Evolutionary conservation across 2,888 invertebrate species (phyloP).

Genomic region (Synanthedon tipuliformis): DNA sequence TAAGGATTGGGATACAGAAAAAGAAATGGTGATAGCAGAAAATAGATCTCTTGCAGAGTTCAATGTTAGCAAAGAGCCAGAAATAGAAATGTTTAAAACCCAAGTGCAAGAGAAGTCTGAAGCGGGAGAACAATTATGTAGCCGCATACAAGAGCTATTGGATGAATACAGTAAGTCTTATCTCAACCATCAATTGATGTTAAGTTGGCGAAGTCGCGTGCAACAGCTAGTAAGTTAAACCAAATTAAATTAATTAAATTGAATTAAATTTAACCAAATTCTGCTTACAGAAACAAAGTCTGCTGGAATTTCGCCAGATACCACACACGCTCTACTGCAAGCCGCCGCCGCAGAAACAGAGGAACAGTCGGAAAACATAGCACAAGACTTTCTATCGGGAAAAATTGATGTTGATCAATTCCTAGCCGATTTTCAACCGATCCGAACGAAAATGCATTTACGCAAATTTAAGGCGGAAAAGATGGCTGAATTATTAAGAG

Average conservation of each 20-base stretch:
- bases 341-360: conserved; percentile 93
- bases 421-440: conserved; percentile 82
- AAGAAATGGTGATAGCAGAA: conserved; percentile 87
- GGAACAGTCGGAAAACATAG: conserved; percentile 88
- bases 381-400: conserved; percentile 83
- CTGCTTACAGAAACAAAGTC: conserved; percentile 76
- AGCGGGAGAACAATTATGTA: conserved; percentile 75
- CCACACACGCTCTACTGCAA: conserved; percentile 88
- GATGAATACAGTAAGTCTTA: conserved; percentile 77
- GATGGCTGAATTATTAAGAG: conserved; percentile 79
- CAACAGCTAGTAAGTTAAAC: too few species aligned
- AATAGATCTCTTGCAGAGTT: conserved; percentile 93
- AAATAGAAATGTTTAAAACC: conserved; percentile 79
- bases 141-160: conserved; percentile 80
- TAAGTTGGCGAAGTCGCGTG: too few species aligned
- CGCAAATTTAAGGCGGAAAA: conserved; percentile 94
- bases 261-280: too few species aligned
- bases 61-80: conserved; percentile 88
- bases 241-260: too few species aligned
- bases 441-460: conserved; percentile 71
- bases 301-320: conserved; percentile 84
- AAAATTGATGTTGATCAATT: conserved; percentile 83
- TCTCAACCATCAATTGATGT: background rate
- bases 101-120: conserved; percentile 77
- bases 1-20: conserved; percentile 83